A percentile compares a stretch with the other conserved stretches of the same genome.
Conservation (phyloP, 2,797 vertebrate species). For the Hydrolagus colliei region DNA sequence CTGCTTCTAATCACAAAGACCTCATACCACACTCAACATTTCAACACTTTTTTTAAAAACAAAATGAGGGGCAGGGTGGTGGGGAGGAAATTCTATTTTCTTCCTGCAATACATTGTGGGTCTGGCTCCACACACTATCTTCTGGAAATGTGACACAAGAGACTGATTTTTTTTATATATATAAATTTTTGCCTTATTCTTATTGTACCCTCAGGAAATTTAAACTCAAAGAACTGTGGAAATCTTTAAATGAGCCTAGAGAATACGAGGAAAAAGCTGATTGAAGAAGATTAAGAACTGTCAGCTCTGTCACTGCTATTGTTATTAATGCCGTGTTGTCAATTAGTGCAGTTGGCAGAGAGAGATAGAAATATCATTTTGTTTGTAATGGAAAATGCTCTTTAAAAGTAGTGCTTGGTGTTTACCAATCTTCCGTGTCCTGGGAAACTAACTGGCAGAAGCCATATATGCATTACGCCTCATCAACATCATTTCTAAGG, state of each 20-base stretch:
- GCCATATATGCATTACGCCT: neutral
- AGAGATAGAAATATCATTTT: neutral
- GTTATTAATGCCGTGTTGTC: conserved; percentile 14
- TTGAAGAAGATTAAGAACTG: neutral
- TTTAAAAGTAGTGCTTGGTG: neutral
- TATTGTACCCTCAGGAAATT: conserved; percentile 16
- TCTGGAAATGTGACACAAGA: conserved; percentile 14
- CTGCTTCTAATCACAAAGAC: conserved; percentile 36
- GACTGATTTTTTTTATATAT: neutral
- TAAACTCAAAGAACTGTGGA: conserved; percentile 11
- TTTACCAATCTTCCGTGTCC: neutral
- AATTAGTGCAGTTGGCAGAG: neutral
- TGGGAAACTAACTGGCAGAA: no score
- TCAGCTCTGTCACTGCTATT: neutral
- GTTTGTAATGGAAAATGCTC: neutral
- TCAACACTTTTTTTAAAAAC: no score
- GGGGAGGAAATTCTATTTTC: neutral
- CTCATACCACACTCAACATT: neutral
- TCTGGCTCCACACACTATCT: neutral
- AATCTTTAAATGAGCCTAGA: conserved; percentile 4
- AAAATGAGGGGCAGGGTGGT: no score
- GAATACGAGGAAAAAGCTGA: neutral
- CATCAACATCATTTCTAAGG: conserved; percentile 8
- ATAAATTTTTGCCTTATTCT: conserved; percentile 8
- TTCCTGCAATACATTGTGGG: neutral